These are phyloP conservation scores for Tragelaphus buxtoni DNA, from an alignment of 2,113 vertebrate genomes.

Conservation along the genomic window DNA sequence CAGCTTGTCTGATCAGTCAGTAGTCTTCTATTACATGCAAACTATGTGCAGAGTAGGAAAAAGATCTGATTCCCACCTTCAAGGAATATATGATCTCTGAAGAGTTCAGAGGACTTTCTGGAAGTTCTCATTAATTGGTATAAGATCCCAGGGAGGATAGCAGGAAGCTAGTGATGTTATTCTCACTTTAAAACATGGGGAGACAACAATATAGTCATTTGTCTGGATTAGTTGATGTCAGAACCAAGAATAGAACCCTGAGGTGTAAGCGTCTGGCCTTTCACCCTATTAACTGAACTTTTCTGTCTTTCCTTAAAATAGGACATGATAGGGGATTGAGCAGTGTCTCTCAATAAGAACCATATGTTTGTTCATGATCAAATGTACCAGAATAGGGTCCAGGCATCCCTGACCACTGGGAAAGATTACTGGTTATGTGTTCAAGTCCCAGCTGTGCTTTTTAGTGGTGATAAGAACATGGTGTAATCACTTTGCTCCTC, in stretches of 20 bases:
- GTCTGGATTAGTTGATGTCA: neutral
- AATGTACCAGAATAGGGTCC: neutral
- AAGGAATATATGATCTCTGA: neutral
- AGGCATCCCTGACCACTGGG: neutral
- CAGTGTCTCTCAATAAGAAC: neutral
- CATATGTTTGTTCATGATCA: neutral
- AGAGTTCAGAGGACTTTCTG: neutral
- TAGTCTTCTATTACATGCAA: neutral
- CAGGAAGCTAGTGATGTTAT: neutral
- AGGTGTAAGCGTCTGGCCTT: neutral
- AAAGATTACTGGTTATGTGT: neutral
- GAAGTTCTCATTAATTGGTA: neutral
- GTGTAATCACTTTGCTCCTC: neutral
- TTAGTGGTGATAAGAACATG: neutral
- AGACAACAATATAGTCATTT: neutral
- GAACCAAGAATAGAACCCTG: neutral
- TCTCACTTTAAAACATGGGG: constrained; percentile 16
- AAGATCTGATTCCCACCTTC: neutral
- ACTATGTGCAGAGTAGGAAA: neutral
- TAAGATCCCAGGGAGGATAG: neutral
- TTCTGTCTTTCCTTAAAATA: neutral
- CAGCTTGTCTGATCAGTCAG: neutral
- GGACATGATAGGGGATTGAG: neutral
- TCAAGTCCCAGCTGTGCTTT: neutral
- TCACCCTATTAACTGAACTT: neutral